Base-by-base conservation (phyloP, 2,113 vertebrate genomes). In the Microcebus ravelobensis region DNA sequence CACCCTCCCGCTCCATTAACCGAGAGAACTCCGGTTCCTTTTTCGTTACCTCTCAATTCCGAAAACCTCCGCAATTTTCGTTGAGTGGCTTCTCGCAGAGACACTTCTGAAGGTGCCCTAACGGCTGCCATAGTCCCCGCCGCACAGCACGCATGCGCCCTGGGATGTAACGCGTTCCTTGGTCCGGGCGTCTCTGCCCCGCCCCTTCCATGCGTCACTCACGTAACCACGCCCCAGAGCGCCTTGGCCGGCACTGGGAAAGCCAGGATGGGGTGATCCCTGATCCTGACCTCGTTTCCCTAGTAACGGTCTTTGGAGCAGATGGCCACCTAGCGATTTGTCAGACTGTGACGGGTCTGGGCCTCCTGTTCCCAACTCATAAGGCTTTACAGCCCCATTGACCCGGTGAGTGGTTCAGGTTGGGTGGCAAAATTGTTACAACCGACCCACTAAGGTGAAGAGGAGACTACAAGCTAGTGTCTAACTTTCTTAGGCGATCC, bases 11-110 rank as follows among this genome's bases (percentile, higher is more conserved):
- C 34, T 45, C 20, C 5, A 25, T 0, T 45, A 31, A 42, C 23
- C 5, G 2, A 50, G 27, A 52, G 39, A 48, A 7, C 17, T 45
- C 21, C 3, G 0, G 39, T 48, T 80, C 36, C 65, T 70, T 10
- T 5, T 57, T 27, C 0, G 21, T 31, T 98, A 99, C 99, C 99
- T 98, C 98, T 96, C 23, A 99, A 92, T 42, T 94, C 74, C n/a
- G 98, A 97, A 79, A 99, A 99, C 68, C 84, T 99, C 36, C 68
- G 71, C n/a, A 99, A 94, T 86, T 99, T 99, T 91, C 98, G 96
- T 63, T 79, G 97, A 0, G 99, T 99, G 48, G 99, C 98, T 50
- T 59, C 96, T 31, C 36, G 39, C 70, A 96, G 70, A 21, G 71
- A 31, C 12, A 11, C 1, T 31, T 42, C 31, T 1, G 76, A 0